A percentile compares a stretch with the other conserved stretches of the same genome.
These are phyloP conservation scores for Brassicogethes aeneus DNA, from an alignment of 2,888 invertebrate species.

Conservation along the genomic window DNA sequence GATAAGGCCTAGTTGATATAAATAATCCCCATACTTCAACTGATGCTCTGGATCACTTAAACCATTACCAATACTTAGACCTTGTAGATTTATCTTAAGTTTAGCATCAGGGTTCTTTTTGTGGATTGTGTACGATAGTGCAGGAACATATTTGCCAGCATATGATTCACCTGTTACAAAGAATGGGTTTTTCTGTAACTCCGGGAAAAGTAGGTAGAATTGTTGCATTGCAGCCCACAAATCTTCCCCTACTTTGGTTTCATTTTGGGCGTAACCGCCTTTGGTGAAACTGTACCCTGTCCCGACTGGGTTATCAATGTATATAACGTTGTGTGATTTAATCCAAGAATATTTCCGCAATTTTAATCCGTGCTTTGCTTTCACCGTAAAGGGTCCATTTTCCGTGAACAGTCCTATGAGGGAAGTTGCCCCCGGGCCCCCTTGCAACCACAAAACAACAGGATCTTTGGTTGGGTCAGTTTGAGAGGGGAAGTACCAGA, in stretches of 20 bases:
- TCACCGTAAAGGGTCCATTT: slow-evolving; percentile 58
- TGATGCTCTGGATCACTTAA: slow-evolving; percentile 72
- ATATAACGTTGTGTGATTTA: slow-evolving; percentile 67
- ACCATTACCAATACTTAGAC: slow-evolving; percentile 72
- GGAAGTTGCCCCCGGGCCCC: slow-evolving; percentile 76
- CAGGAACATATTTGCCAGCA: slow-evolving; percentile 70
- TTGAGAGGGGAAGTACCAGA: slow-evolving; percentile 85
- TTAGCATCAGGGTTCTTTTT: slow-evolving; percentile 50
- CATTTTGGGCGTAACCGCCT: slow-evolving; percentile 68
- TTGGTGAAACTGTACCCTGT: slow-evolving; percentile 81
- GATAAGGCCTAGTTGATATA: slow-evolving; percentile 68
- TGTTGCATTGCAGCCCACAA: slow-evolving; percentile 68
- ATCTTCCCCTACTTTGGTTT: slow-evolving; percentile 72
- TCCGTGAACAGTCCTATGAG: slow-evolving; percentile 75
- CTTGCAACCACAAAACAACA: slow-evolving; percentile 77
- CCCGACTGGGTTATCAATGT: slow-evolving; percentile 89
- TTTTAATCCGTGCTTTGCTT: slow-evolving; percentile 35
- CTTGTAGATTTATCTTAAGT: slow-evolving; percentile 60
- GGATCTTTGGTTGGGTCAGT: slow-evolving; percentile 48
- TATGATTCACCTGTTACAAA: slow-evolving; percentile 88
- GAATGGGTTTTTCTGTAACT: slow-evolving; percentile 65
- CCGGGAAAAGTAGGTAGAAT: slow-evolving; percentile 76
- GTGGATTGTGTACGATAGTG: slow-evolving; percentile 64
- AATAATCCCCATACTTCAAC: slow-evolving; percentile 66
- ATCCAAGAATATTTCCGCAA: slow-evolving; percentile 73